Percentiles rank a stretch among this genome's conserved stretches.
Evolutionary conservation across 2,797 vertebrate species (phyloP).

Genomic region (Liparis tanakae): DNA sequence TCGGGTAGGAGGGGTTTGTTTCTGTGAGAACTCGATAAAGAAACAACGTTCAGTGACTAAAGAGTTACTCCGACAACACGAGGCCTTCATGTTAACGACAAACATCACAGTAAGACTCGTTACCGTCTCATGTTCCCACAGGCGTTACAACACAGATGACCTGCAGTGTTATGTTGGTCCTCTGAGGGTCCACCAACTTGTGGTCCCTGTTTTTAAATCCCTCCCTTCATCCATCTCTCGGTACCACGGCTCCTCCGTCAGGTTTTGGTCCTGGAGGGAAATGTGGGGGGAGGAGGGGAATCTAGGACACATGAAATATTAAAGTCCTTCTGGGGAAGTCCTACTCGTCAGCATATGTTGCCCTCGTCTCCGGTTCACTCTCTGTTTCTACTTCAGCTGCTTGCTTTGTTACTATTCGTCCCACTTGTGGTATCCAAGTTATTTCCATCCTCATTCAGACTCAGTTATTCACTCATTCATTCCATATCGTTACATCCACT

Average conservation of each 20-base stretch:
- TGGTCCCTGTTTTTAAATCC: constrained; percentile 50
- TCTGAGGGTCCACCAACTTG: constrained; percentile 48
- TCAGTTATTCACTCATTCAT: constrained; percentile 27
- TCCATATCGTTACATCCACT: constrained; percentile 26
- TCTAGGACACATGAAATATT: constrained; percentile 87
- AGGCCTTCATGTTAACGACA: constrained; percentile 26
- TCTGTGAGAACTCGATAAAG: not conserved
- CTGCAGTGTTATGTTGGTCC: constrained; percentile 57
- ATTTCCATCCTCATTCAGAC: constrained; percentile 25
- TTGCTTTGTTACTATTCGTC: constrained; percentile 54
- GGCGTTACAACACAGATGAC: constrained; percentile 61
- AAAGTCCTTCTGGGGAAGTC: constrained; percentile 78
- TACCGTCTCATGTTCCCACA: constrained; percentile 35
- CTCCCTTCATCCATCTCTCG: constrained; percentile 29
- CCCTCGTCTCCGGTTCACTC: constrained; percentile 63
- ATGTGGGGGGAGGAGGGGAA: constrained; percentile 53
- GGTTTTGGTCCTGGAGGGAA: constrained; percentile 52
- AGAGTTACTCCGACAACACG: not conserved
- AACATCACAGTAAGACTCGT: constrained; percentile 32
- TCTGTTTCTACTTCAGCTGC: constrained; percentile 47
- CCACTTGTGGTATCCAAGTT: constrained; percentile 55
- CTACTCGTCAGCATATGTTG: constrained; percentile 84
- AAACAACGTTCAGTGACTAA: not conserved
- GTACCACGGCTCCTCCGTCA: constrained; percentile 58
- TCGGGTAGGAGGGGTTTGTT: not conserved